phyloP scores from a whole-genome alignment of 1,140 invertebrate genomes.

The Chironomus tepperi region DNA sequence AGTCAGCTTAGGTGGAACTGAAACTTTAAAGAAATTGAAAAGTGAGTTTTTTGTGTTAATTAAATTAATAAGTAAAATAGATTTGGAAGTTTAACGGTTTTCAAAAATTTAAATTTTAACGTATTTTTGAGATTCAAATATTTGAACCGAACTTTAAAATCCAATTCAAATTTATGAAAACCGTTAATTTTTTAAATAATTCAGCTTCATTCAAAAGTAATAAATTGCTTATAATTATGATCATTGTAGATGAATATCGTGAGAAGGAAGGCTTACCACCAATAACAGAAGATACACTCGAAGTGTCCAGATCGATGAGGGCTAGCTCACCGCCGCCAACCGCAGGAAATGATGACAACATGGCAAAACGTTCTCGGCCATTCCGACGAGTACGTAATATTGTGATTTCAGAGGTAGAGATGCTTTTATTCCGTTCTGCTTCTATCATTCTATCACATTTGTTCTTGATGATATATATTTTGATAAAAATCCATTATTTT shows the following conservation, averaged over 20 bases:
- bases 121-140: too few species aligned
- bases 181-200: too few species aligned
- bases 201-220: too few species aligned
- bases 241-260: constrained; percentile 51
- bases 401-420: constrained; percentile 29
- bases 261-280: constrained; percentile 60
- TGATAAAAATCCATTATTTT: background rate
- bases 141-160: too few species aligned
- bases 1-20: constrained; percentile 81
- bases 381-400: constrained; percentile 48
- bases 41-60: constrained; percentile 33
- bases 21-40: constrained; percentile 68
- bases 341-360: constrained; percentile 75
- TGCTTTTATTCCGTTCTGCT: constrained; percentile 27
- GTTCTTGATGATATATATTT: constrained; percentile 24
- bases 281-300: constrained; percentile 83
- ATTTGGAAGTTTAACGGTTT: too few species aligned
- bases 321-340: constrained; percentile 90
- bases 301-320: constrained; percentile 86
- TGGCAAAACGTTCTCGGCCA: constrained; percentile 40
- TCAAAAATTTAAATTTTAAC: too few species aligned
- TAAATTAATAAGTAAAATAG: too few species aligned
- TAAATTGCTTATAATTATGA: too few species aligned
- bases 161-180: background rate
- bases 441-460: constrained; percentile 22